Conservation (phyloP, 2,113 vertebrate genomes). For the Siphamia tubifer region DNA sequence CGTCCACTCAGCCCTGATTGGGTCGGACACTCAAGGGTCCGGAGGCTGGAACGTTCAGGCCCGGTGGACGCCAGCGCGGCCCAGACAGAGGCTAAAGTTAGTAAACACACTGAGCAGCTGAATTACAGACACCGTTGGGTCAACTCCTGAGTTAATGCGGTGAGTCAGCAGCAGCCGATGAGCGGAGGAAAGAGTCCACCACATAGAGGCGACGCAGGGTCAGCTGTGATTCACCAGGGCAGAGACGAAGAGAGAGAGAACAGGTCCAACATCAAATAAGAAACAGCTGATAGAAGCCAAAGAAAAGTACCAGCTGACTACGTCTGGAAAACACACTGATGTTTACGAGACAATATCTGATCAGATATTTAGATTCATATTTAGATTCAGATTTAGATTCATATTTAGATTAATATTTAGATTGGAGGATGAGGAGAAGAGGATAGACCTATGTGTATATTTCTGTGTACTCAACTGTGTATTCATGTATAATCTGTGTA, state of each 20-base stretch:
- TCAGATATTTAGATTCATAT: too few relatives aligned
- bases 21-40: conserved; percentile 5
- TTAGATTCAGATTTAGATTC: too few relatives aligned
- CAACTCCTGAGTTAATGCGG: conserved; percentile 30
- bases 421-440: too few relatives aligned
- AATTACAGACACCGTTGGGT: conserved; percentile 16
- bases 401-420: too few relatives aligned
- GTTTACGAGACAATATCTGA: too few relatives aligned
- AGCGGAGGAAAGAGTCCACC: conserved; percentile 28
- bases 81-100: conserved; percentile 31
- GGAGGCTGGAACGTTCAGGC: neutral
- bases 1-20: conserved; percentile 1
- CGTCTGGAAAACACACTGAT: too few relatives aligned
- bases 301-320: too few relatives aligned
- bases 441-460: too few relatives aligned
- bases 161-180: conserved; percentile 35
- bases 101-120: conserved; percentile 18
- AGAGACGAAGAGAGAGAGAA: neutral
- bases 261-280: neutral
- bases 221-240: neutral
- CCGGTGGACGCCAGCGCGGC: conserved; percentile 10
- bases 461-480: too few relatives aligned
- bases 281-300: neutral
- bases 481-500: too few relatives aligned
- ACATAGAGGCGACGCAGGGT: neutral